Evolutionary conservation across 2,888 invertebrate species (phyloP).

Genomic region (Leptopilina syphax): DNA sequence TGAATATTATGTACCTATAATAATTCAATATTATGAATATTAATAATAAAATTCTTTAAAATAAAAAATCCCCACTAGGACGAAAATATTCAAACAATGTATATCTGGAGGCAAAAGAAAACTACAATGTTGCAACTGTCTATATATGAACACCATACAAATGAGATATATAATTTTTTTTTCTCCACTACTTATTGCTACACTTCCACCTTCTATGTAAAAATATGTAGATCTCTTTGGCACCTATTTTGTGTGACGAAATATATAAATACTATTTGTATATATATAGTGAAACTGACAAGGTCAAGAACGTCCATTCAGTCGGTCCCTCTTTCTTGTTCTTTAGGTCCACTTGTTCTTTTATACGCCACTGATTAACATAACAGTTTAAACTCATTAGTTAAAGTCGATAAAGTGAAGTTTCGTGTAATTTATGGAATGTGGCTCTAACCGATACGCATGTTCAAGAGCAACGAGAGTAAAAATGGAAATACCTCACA

Average conservation of each 20-base stretch:
- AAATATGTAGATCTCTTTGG: conserved; percentile 36
- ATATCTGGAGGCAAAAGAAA: background rate
- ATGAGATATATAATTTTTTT: background rate
- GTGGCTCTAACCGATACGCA: conserved; percentile 22
- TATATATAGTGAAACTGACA: conserved; percentile 16
- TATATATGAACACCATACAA: too few species aligned
- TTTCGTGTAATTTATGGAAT: conserved; percentile 37
- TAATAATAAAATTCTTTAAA: too few species aligned
- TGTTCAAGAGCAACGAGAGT: conserved; percentile 12
- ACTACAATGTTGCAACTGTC: too few species aligned
- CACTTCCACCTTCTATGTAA: conserved; percentile 26
- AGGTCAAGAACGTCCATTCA: conserved; percentile 22
- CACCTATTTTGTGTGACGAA: conserved; percentile 31
- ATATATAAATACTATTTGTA: background rate
- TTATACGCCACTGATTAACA: conserved; percentile 25
- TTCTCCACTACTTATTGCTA: background rate
- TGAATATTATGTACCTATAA: too few species aligned
- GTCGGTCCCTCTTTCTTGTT: background rate
- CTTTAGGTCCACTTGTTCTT: conserved; percentile 27
- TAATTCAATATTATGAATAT: too few species aligned
- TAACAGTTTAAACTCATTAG: conserved; percentile 37
- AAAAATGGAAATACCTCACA: conserved; percentile 13
- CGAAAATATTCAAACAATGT: too few species aligned
- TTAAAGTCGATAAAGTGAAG: conserved; percentile 22
- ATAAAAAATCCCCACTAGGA: too few species aligned